Conservation (phyloP, 2,888 invertebrate genomes). For the Cylloceria caligata region DNA sequence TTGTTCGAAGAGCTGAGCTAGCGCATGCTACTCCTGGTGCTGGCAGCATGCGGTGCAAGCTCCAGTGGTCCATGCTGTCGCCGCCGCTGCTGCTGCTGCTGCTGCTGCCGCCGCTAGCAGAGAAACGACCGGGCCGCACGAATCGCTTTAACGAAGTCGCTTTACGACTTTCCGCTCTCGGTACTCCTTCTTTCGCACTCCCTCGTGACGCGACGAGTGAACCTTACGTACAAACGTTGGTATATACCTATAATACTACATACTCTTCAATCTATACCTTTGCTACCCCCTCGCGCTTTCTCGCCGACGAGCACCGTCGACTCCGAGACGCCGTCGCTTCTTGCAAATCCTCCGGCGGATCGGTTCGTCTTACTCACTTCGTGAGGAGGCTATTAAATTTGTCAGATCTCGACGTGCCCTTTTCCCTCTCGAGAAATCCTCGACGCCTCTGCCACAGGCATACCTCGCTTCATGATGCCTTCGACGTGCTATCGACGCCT, state of each 20-base stretch:
- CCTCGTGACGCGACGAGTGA: slow-evolving; percentile 36
- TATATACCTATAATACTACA: slow-evolving; percentile 7
- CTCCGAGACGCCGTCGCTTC: slow-evolving; percentile 45
- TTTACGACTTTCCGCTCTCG: slow-evolving; percentile 68
- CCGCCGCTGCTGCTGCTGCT: too few relatives aligned
- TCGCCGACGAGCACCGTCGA: slow-evolving; percentile 6
- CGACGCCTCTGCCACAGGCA: slow-evolving; percentile 1
- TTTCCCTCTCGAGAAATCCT: slow-evolving; percentile 35
- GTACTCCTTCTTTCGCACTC: slow-evolving; percentile 52
- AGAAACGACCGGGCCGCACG: slow-evolving; percentile 64
- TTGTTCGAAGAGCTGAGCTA: slow-evolving; percentile 24
- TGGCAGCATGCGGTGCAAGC: neutral
- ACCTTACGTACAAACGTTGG: slow-evolving; percentile 10
- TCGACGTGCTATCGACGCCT: slow-evolving; percentile 35
- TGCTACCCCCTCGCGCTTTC: slow-evolving; percentile 43
- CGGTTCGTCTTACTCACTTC: slow-evolving; percentile 52
- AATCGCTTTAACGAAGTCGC: slow-evolving; percentile 69
- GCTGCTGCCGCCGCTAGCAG: slow-evolving; percentile 35
- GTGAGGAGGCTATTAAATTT: slow-evolving; percentile 61
- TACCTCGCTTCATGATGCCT: slow-evolving; percentile 21
- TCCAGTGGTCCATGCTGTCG: slow-evolving; percentile 24
- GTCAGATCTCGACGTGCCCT: slow-evolving; percentile 54
- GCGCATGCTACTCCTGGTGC: slow-evolving; percentile 21
- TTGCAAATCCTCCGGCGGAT: slow-evolving; percentile 48
- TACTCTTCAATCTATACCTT: neutral